Base-by-base conservation (phyloP, 2,113 vertebrate genomes). In the Siphamia tubifer region DNA sequence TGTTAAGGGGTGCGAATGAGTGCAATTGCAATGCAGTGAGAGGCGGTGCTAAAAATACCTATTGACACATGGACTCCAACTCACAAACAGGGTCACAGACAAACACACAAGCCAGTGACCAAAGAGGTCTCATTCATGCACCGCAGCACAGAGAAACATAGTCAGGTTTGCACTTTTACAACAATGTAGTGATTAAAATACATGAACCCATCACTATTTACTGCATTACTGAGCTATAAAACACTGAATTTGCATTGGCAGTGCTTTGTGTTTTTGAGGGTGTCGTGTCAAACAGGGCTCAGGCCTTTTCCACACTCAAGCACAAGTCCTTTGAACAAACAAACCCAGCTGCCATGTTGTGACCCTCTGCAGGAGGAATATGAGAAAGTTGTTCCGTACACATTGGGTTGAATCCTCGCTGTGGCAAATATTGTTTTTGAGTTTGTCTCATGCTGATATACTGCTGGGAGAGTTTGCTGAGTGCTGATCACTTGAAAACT, bases 11-110 rank as follows among this genome's bases (percentile, higher is more conserved):
- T 80, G 86, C 48, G 63, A 87, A 88, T 92, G 88, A 87, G 87
- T 89, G 88, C 73, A 91, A 92, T 93, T 84, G 90, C 92, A 84
- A 82, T 83, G 88, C 81, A 82, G 86, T 93, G 92, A 93, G 92
- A 88, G 77, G 83, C 67, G 66, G 63, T 36, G 77, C 90, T 93
- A 92, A 91, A 93, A 92, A 92, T 93, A 93, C 68, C 49, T 61
- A 69, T 82, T 91, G 91, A 91, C 91, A 92, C 91, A 92, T 86
- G 87, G 89, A 63, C 82, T 86, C 76, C 12, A 66, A 75, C 81
- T 83, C 75, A 74, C 84, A 83, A 87, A 89, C 77, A 83, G 83
- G 75, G 84, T 76, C 84, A 77, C 58, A 86, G 57, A 89, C 80
- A 86, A 87, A 90, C 74, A 86, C 67, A 78, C 72, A 64, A 68